Evolutionary conservation across 1,140 invertebrate species (phyloP), one percentile per base, ranked within the genome.

Genomic region (Wiebesia pumilae): DNA sequence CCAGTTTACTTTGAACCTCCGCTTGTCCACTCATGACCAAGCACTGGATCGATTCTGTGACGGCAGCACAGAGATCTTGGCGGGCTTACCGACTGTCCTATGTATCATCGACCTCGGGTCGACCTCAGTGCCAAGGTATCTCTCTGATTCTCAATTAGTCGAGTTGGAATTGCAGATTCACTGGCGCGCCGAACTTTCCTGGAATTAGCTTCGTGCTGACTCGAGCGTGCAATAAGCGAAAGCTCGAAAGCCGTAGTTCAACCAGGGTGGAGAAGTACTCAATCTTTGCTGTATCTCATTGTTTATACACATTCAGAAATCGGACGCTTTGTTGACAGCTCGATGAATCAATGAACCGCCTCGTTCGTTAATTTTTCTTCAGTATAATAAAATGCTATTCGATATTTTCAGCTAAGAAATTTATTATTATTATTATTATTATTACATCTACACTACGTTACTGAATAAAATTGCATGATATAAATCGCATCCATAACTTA

Each of bases 141-240:
- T 84, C 54, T 33, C 54, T n/a, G 81, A 40, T 86, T 90, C 85
- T 88, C 90, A 91, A 91, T 91, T 90, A 90, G 89, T 65, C 88
- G 86, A 90, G 88, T 90, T 90, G 82, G 90, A 90, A 90, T 89
- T 89, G 90, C 88, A 89, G 88, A 90, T 90, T 88, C 85, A 79
- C 54, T 51, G 84, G 87, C n/a, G 58, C 33, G 38, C 82, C 69
- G 54, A 84, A 84, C 83, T 84, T 84, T 84, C 51, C 75, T 38
- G 73, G 73, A 84, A 77, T 84, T 65, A 84, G 73, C 54, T n/a
- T 62, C 82, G 51, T 54, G 67, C 24, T 10, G 24, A 35, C 14
- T 24, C 24, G 58, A 24, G 58, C 82, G 51, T 33, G 54, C 71
- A 62, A 83, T 83, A 73, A 83, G 67, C 81, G 77, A 51, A 38